Evolutionary conservation across 2,113 vertebrate species (phyloP).

Genomic region (Okapia johnstoni): DNA sequence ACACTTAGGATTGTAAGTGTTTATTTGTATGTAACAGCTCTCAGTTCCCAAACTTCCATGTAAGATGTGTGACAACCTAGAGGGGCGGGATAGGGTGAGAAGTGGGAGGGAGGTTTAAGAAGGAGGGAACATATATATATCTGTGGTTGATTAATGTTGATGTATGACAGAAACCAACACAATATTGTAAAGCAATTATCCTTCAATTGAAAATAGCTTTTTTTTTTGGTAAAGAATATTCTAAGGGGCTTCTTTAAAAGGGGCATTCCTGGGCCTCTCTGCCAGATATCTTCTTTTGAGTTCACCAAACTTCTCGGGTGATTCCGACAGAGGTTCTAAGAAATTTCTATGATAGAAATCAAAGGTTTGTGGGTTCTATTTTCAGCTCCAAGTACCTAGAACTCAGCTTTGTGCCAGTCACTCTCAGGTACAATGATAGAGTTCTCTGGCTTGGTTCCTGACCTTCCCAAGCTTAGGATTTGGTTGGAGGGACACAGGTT

Average conservation of each 20-base stretch:
- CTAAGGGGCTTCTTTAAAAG: not conserved
- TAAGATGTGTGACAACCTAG: not conserved
- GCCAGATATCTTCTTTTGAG: not conserved
- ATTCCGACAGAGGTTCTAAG: not conserved
- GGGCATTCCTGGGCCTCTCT: not conserved
- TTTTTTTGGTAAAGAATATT: not conserved
- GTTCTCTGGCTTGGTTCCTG: not conserved
- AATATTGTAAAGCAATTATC: not conserved
- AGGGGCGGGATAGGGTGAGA: not conserved
- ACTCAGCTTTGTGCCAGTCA: not conserved
- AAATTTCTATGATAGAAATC: not conserved
- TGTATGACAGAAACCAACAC: not conserved
- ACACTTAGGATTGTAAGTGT: not conserved
- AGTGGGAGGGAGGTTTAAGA: not conserved
- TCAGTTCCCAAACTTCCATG: not conserved
- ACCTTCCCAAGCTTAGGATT: not conserved
- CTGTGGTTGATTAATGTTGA: not conserved
- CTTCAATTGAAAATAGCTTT: not conserved
- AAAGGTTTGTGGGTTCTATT: not conserved
- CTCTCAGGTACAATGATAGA: not conserved
- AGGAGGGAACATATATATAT: not conserved
- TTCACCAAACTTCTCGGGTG: not conserved
- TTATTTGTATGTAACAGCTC: not conserved
- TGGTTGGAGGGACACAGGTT: not conserved
- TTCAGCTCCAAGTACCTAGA: not conserved